Base-by-base conservation (phyloP, 2,888 invertebrate genomes). In the Liopterus haemorrhoidalis region DNA sequence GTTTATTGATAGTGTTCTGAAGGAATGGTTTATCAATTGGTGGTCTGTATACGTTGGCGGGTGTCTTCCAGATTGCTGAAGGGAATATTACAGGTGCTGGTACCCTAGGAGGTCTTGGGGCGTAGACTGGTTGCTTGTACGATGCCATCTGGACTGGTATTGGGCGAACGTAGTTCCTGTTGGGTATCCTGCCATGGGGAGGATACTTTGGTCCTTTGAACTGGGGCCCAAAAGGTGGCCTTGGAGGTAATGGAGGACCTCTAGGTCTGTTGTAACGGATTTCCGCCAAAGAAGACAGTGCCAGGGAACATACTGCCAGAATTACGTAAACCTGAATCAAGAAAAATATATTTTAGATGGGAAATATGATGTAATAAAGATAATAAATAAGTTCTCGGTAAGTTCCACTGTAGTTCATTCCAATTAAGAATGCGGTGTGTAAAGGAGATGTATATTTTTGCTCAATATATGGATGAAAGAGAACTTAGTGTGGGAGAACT, bases 181-280 rank as follows among this genome's bases (percentile, higher is more conserved):
- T 30, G 19, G 46, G 43, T 6, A 31, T 43, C 4, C 36, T 38
- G 6, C 16, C 33, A 5, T 20, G 40, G 20, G 20, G 44, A n/a
- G n/a, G n/a, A 18, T 30, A 40, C 36, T 30, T 30, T 20, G 33
- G 22, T 22, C 36, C 32, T 40, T 45, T 39, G 22, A 38, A 35
- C 12, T 53, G 56, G 6, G 45, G 49, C 12, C 39, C 36, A 11
- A 21, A 55, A 15, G 56, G 60, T 9, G 56, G 58, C 14, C 61
- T 56, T 14, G 60, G 61, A 8, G 60, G 60, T 8, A 57, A 60
- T 20, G 64, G 61, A 3, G 68, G 68, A 27, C 67, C 62, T 45
- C 69, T 59, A 22, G 63, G 54, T 49, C n/a, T n/a, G n/a, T 66
- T 67, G 52, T 64, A 63, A 39, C 53, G 50, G 20, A 45, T 39